Percentiles rank a stretch among this genome's conserved stretches.
phyloP scores from a whole-genome alignment of 2,113 vertebrate genomes.

The Phyllostomus hastatus region DNA sequence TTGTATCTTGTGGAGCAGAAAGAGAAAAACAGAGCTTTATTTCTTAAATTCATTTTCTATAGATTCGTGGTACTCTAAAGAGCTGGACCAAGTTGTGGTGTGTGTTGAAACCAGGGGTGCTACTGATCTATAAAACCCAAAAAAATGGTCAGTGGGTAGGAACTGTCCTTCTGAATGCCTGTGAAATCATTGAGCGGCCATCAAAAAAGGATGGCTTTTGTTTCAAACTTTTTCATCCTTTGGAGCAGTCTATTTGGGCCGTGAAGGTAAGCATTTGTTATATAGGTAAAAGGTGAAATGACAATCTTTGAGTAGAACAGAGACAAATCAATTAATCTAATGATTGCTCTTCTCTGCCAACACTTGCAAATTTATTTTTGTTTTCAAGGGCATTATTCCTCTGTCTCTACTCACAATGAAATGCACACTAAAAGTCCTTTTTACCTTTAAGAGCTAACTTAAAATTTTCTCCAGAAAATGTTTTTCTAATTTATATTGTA shows the following conservation, averaged over 20 bases:
- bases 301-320: not conserved
- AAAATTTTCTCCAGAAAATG: not conserved
- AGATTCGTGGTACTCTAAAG: slow-evolving; percentile 98
- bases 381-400: not conserved
- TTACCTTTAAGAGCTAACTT: not conserved
- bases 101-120: slow-evolving; percentile 96
- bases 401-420: not conserved
- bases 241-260: slow-evolving; percentile 99
- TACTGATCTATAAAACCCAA: slow-evolving; percentile 97
- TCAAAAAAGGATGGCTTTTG: slow-evolving; percentile 99
- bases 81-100: slow-evolving; percentile 99
- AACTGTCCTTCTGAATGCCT: slow-evolving; percentile 97
- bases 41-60: slow-evolving; percentile 58
- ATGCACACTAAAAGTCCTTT: not conserved
- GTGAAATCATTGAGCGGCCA: slow-evolving; percentile 98
- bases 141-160: slow-evolving; percentile 99
- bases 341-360: not conserved
- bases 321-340: not conserved
- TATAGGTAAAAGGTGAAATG: not conserved
- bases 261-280: slow-evolving; percentile 88
- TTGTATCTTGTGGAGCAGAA: not conserved
- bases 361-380: not conserved
- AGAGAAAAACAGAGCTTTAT: not conserved
- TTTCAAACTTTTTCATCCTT: slow-evolving; percentile 98
- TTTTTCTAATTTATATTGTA: not conserved